A percentile compares a stretch with the other conserved stretches of the same genome.
Evolutionary conservation across 2,113 vertebrate species (phyloP).

Genomic region (Hemibagrus wyckioides): DNA sequence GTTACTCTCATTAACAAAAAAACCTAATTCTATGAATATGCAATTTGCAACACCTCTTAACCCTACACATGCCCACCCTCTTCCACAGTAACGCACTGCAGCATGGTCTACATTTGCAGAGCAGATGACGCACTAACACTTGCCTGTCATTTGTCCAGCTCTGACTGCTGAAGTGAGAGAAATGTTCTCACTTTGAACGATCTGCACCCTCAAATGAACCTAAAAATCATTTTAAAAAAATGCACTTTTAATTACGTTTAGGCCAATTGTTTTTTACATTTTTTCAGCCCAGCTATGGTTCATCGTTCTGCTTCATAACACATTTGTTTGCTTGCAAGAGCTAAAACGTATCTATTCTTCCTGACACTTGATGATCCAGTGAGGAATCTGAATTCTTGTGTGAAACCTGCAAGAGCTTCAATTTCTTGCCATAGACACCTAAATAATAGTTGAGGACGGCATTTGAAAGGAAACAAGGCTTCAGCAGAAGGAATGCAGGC

Average conservation of each 20-base stretch:
- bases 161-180: neutral
- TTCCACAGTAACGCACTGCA: neutral
- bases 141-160: too few species aligned
- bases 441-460: conserved; percentile 36
- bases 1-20: neutral
- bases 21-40: neutral
- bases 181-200: neutral
- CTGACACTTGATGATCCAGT: neutral
- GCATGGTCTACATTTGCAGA: neutral
- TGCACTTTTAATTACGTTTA: neutral
- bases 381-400: neutral
- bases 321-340: neutral
- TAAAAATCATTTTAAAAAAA: neutral
- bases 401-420: neutral
- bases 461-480: conserved; percentile 36
- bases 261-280: neutral
- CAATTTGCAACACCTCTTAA: neutral
- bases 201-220: neutral
- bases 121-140: neutral
- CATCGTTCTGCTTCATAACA: neutral
- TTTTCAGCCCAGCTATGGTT: neutral
- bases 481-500: conserved; percentile 45
- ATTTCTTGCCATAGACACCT: conserved; percentile 11
- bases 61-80: neutral
- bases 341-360: neutral